Evolutionary conservation across 2,113 vertebrate genomes (phyloP), one percentile per base, ranked within the genome.

Genomic region (Carollia perspicillata): DNA sequence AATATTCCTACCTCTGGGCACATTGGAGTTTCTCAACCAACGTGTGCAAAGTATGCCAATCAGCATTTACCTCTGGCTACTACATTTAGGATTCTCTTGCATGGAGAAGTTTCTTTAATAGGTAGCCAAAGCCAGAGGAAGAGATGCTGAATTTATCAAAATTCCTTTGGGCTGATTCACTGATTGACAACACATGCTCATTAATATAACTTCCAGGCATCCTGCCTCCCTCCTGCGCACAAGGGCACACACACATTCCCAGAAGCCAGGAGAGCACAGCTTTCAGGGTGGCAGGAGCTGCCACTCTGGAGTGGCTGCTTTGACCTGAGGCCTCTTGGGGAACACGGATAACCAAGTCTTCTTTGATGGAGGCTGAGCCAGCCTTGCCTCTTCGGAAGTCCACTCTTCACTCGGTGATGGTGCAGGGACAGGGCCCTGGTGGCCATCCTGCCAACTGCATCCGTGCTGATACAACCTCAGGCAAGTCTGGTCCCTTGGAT

Each of bases 81-180:
- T 30, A 6, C 3, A 0, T 35, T 84, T 49, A 66, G 51, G 81
- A 89, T 51, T 85, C 60, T 89, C 49, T 87, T 85, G 49, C 3
- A 20, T 13, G 53, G 16, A 1, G 22, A 58, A 33, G 30, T 86
- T 93, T 83, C 88, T 74, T 53, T 9, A 93, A 37, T n/a, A 85
- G 60, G 40, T 72, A 89, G 53, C 49, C 49, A 65, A 37, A 89
- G 66, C 78, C 42, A 17, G 68, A 94, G 42, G 60, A 88, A 40
- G 93, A 94, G 63, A 51, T 5, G 53, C 40, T 63, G 79, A 85
- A 12, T 89, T 85, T 40, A 93, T 93, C 89, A 69, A 83, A 89
- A 78, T 95, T 89, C 86, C 44, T 80, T 20, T 81, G 60, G 37
- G 30, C 0, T 9, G 1, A 6, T 75, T 63, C 44, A 14, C 18